Base-by-base conservation (phyloP, 2,888 invertebrate species). In the Xylophagus ater region DNA sequence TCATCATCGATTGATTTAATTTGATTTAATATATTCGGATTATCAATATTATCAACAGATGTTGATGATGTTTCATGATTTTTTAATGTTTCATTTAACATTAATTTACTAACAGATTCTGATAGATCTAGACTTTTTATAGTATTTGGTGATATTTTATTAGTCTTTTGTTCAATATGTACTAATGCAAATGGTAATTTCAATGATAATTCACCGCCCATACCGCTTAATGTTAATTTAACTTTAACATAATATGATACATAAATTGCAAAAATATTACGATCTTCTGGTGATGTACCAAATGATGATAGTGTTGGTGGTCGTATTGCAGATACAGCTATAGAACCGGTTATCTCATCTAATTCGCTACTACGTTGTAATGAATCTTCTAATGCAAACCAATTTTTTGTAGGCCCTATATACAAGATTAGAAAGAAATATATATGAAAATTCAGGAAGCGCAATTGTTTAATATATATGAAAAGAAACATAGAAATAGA, bases 191-290 rank as follows among this genome's bases (percentile, higher is more conserved):
- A 87, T 0, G 87, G 87, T 34, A 87, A 61, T 59, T 87, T 87
- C 2, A 86, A 63, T 1, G 82, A 80, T 6, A 87, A 65, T 42
- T 82, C 81, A 2, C 85, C 84, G 1, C 85, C 84, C 73, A 88
- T 83, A 3, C 82, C 76, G 43, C 85, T 84, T 17, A 86, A 71
- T 1, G 81, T 69, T 0, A 87, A 68, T 62, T 87, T 87, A 0
- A 88, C 81, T 73, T 89, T 88, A 6, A 88, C 86, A 57, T 89
- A 89, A 59, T 89, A 89, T 0, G 87, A 86, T 8, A 89, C 88
- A 66, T 88, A 88, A 51, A 89, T 89, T 37, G 88, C 88, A 54
- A 88, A 88, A 0, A 84, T 86, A 60, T 88, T 88, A 42, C 86
- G 72, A 49, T 85, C 85, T 47, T 84, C 80, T 0, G 77, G 73